phyloP scores from a whole-genome alignment of 2,888 invertebrate species.

The Perizoma affinitatum region DNA sequence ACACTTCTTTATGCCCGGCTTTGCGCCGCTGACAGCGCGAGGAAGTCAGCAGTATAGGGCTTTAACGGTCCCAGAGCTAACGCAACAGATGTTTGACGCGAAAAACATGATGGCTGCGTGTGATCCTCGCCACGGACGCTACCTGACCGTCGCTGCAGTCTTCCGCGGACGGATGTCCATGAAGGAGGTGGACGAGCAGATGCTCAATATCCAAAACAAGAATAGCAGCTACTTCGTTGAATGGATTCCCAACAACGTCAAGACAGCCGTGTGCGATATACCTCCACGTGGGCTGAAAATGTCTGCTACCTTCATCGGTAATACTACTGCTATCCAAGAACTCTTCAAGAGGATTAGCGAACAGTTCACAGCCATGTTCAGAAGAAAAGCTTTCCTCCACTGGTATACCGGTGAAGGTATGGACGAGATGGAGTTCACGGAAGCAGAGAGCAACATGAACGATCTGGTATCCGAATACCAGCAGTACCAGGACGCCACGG shows the following conservation, averaged over 20 bases:
- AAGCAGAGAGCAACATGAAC: constrained; percentile 97
- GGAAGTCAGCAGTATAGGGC: constrained; percentile 95
- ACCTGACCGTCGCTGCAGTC: constrained; percentile 94
- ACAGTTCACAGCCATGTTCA: constrained; percentile 95
- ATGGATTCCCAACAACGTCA: constrained; percentile 92
- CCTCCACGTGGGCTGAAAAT: constrained; percentile 90
- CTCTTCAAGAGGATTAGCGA: constrained; percentile 93
- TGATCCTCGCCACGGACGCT: constrained; percentile 94
- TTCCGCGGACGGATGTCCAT: constrained; percentile 96
- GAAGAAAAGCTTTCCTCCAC: constrained; percentile 96
- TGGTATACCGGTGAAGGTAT: constrained; percentile 98
- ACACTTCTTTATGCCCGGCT: constrained; percentile 84
- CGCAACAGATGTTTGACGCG: constrained; percentile 95
- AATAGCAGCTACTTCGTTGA: constrained; percentile 91
- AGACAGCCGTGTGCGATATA: constrained; percentile 92
- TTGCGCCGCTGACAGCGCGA: constrained; percentile 89
- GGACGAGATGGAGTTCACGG: constrained; percentile 98
- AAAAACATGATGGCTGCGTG: constrained; percentile 99
- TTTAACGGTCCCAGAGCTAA: constrained; percentile 94
- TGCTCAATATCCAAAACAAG: constrained; percentile 90
- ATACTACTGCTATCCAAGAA: constrained; percentile 94
- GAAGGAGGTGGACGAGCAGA: constrained; percentile 95
- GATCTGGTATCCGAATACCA: constrained; percentile 95
- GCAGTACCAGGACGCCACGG: constrained; percentile 95
- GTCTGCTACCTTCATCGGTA: constrained; percentile 94